Evolutionary conservation across 92 coral and sea anemone species (phyloP), one percentile per base, ranked within the genome.

Genomic region (Zoanthus sociatus): DNA sequence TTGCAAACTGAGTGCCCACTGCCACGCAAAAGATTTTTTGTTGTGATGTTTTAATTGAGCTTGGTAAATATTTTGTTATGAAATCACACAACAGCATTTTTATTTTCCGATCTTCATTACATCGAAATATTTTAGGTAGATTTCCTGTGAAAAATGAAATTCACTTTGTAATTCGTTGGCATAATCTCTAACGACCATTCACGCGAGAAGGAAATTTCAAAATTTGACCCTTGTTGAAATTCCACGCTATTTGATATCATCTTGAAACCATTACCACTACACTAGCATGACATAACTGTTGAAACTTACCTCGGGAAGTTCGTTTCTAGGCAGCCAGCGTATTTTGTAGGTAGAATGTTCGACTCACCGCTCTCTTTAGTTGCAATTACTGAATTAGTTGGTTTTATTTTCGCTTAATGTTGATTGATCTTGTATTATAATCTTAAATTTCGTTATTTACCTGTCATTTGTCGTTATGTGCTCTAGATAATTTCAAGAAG

Each of bases 41-140:
- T 81, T 81, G 85, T 66, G 11, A 31, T 46, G 46, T 69, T 16
- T 56, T 63, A 37, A 26, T 66, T 30, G 85, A 79, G 45, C 11
- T n/a, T 45, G 54, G 75, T 81, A 81, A 81, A 81, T 64, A 81
- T 81, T 81, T 44, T 81, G 85, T 15, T 51, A 51, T 60, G 12
- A 50, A 50, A 50, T 63, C 53, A 10, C 44, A 14, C 53, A 45
- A 78, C 9, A 77, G 51, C 83, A 31, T 54, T 61, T 15, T 5
- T 71, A 15, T 30, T 54, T 56, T 78, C 31, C 16, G 68, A 16
- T 32, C 21, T 56, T 21, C 21, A 33, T 17, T 15, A 9, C 14
- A 30, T 15, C 33, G 7, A 10, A 17, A 17, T 77, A n/a, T 63
- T 6, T 12, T 64, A 16, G 66, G n/a, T 18, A 81, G 21, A 63